These are phyloP conservation scores for Rhingia rostrata DNA, from an alignment of 2,888 invertebrate species.

Conservation along the genomic window DNA sequence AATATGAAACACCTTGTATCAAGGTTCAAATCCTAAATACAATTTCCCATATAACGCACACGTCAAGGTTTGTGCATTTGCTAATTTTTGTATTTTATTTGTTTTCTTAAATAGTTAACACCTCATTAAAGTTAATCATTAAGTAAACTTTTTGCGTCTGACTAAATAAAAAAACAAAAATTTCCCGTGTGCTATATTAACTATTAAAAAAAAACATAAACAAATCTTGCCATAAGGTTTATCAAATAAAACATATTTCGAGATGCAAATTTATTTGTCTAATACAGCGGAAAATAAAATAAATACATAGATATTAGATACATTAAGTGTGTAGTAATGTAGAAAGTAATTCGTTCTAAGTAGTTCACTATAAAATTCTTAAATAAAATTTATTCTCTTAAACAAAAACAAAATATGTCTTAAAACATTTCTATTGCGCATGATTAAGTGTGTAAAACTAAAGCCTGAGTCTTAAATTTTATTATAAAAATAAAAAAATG, in stretches of 20 bases:
- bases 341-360: slow-evolving; percentile 42
- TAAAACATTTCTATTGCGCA: background rate
- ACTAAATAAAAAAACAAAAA: slow-evolving; percentile 34
- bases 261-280: slow-evolving; percentile 41
- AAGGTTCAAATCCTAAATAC: slow-evolving; percentile 80
- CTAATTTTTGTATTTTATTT: slow-evolving; percentile 40
- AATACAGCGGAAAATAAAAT: slow-evolving; percentile 8
- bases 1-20: slow-evolving; percentile 82
- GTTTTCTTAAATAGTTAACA: slow-evolving; percentile 58
- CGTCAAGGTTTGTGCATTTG: slow-evolving; percentile 74
- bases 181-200: slow-evolving; percentile 72
- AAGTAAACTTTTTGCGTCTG: slow-evolving; percentile 53
- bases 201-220: slow-evolving; percentile 46
- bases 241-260: slow-evolving; percentile 42
- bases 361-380: slow-evolving; percentile 65
- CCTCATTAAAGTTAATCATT: slow-evolving; percentile 76
- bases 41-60: slow-evolving; percentile 51
- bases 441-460: background rate
- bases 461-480: slow-evolving; percentile 63
- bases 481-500: slow-evolving; percentile 27
- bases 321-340: slow-evolving; percentile 21
- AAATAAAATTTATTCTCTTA: slow-evolving; percentile 12
- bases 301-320: background rate
- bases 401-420: background rate
- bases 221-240: slow-evolving; percentile 79